Evolutionary conservation across 2,888 invertebrate species (phyloP), one percentile per base, ranked within the genome.

Genomic region (Mythimna albipuncta): DNA sequence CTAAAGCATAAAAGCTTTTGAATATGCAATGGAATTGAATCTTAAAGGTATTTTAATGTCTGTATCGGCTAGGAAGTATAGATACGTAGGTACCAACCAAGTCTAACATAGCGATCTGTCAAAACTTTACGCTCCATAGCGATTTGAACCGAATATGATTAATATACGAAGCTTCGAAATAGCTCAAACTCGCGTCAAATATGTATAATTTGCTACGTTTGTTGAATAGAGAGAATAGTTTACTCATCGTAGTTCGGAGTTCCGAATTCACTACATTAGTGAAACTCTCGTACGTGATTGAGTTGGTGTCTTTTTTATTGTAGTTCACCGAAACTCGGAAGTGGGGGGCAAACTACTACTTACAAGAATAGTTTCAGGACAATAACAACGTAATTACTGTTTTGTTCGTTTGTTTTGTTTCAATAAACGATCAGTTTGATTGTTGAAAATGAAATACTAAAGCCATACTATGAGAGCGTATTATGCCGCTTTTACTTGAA

Each of bases 81-180:
- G 13, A 3, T 32, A 32, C 32, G 59, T 64, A 64, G 13, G 55
- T 64, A 58, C 10, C 52, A 47, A 44, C 55, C 41, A 47, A 77
- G 32, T 47, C 38, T 59, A 35, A 35, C 54, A 65, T 59, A 80
- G 59, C 69, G 59, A 77, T 81, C 65, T 80, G 82, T 80, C 80
- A 77, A 81, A 80, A 80, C 80, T 80, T 81, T 81, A 65, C 38
- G 41, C 54, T 73, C 66, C 54, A 77, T 58, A 81, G 67, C 78
- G 69, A 82, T 78, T 82, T 68, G 58, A 81, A 74, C 67, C 54
- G 64, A 64, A 82, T 77, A 82, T 80, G 69, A 80, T 82, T 81
- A 77, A 80, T 80, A 82, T 74, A 78, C 78, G 82, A 74, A 69
- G 69, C 64, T 77, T 64, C 41, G 64, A 55, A 52, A 69, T 69